Base-by-base conservation (phyloP, 2,113 vertebrate genomes). In the Synchiropus splendidus region DNA sequence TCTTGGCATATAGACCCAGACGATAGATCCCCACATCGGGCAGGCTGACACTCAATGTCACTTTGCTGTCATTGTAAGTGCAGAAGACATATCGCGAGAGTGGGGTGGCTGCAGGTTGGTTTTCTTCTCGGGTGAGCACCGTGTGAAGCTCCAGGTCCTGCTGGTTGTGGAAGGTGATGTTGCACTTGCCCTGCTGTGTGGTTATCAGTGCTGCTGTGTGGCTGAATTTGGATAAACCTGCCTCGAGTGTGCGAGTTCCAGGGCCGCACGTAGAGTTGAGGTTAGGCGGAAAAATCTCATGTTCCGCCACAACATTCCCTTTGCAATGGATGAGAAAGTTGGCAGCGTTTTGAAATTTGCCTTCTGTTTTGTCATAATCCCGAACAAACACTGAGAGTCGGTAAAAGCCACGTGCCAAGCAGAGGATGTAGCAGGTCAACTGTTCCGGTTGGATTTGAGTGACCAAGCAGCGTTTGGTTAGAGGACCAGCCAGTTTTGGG, bases 271-370 rank as follows among this genome's bases (percentile, higher is more conserved):
- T 75, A 1, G 74, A 51, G 42, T 82, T 78, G 15, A 87, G 66
- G 16, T 77, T 67, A 0, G 58, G 51, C 0, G 88, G 89, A 51
- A 88, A 88, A 14, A 89, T 72, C 16, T 79, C 9, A 0, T 85
- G 83, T 12, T 38, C 68, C 33, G 54, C 57, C 16, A 76, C 0
- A 1, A 69, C 54, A 2, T 60, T 70, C n/a, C 66, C 65, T 10
- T 50, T 70, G 65, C 85, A 88, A 40, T 5, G 51, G 16, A 87
- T 2, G 36, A 92, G 74, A 72, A 87, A 84, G 61, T 87, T 90
- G 0, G 81, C 88, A 0, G 2, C 37, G 0, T 87, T 92, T 61
- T 86, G 81, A 59, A 86, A 84, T 18, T 57, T 66, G 9, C 36
- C 54, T 0, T 77, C 75, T 3, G 43, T 49, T 16, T 61, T 79